These are phyloP conservation scores for Sphaerophoria rueppellii DNA, from an alignment of 2,888 invertebrate genomes.

Conservation along the genomic window DNA sequence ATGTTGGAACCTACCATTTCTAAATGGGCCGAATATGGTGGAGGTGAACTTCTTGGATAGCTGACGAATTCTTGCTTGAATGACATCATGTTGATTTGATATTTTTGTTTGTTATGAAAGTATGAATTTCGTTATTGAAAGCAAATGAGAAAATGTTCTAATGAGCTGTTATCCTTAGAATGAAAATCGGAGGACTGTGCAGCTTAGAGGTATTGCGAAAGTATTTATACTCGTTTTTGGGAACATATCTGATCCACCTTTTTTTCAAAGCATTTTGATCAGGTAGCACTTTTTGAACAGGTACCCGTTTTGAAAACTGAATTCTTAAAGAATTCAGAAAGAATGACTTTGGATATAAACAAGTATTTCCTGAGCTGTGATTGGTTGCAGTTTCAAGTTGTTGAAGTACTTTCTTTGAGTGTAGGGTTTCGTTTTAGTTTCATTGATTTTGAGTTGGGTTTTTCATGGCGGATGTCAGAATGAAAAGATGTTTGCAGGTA, in stretches of 20 bases:
- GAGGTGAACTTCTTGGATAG: conserved; percentile 47
- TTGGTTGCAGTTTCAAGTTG: too few relatives aligned
- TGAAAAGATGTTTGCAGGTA: too few relatives aligned
- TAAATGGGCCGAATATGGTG: conserved; percentile 56
- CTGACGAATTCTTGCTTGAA: conserved; percentile 31
- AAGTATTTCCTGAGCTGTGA: too few relatives aligned
- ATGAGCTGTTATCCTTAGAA: conserved; percentile 64
- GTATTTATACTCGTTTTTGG: conserved; percentile 62
- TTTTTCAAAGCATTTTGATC: neutral
- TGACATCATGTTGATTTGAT: conserved; percentile 43
- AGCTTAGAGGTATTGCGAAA: conserved; percentile 48
- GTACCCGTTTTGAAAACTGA: neutral
- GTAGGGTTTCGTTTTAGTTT: too few relatives aligned
- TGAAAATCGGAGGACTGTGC: conserved; percentile 49
- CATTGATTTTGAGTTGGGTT: too few relatives aligned
- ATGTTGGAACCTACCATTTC: conserved; percentile 57
- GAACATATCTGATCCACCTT: neutral
- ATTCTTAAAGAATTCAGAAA: too few relatives aligned
- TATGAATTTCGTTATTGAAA: conserved; percentile 2
- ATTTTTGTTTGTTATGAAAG: neutral
- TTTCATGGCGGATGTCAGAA: too few relatives aligned
- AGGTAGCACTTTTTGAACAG: conserved; percentile 24
- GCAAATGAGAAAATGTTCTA: neutral
- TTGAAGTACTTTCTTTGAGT: too few relatives aligned
- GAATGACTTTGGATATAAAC: too few relatives aligned